Conservation (phyloP, 2,113 vertebrate genomes). For the Rhinoptilus africanus region DNA sequence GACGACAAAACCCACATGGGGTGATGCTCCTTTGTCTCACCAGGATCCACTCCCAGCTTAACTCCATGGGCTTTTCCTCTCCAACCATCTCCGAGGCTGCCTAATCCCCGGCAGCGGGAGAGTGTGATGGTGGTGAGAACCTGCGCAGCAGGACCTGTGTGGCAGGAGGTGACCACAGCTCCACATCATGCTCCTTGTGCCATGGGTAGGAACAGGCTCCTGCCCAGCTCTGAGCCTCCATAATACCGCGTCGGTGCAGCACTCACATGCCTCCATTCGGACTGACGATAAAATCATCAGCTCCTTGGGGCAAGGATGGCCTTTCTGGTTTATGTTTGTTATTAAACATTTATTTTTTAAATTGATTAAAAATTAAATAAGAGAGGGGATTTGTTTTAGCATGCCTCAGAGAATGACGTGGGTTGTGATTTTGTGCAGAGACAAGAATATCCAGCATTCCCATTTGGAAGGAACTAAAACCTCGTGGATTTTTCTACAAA, state of each 20-base stretch:
- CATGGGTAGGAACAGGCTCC: not conserved
- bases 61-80: not conserved
- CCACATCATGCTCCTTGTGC: accelerated
- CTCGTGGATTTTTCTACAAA: not conserved
- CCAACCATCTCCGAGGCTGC: not conserved
- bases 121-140: accelerated
- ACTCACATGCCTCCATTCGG: accelerated
- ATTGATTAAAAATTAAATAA: not conserved
- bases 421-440: not conserved
- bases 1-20: not conserved
- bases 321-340: not conserved
- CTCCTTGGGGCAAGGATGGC: not conserved
- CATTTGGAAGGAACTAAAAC: not conserved
- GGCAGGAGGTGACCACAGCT: accelerated
- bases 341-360: not conserved
- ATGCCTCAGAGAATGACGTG: not conserved
- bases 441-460: not conserved
- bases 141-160: accelerated
- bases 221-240: accelerated
- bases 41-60: not conserved
- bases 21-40: not conserved
- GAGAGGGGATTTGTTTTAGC: not conserved
- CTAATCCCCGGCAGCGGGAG: not conserved
- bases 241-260: accelerated
- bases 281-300: not conserved